phyloP scores from a whole-genome alignment of 2,888 invertebrate genomes.

The Caenorhabditis sp. region DNA sequence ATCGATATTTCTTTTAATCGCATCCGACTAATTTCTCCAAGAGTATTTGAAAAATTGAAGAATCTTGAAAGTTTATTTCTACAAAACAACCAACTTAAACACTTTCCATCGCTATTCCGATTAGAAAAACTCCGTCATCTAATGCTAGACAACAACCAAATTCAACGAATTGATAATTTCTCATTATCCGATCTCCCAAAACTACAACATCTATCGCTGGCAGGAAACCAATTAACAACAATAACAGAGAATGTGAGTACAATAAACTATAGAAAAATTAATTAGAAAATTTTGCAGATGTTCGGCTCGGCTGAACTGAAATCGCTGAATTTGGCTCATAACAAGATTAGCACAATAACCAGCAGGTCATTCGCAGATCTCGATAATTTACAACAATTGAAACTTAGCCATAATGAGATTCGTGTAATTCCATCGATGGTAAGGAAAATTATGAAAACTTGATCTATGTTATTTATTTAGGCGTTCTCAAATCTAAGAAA shows the following conservation, averaged over 20 bases:
- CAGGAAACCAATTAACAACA: slow-evolving; percentile 64
- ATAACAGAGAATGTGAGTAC: slow-evolving; percentile 48
- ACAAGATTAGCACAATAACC: slow-evolving; percentile 54
- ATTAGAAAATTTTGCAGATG: slow-evolving; percentile 37
- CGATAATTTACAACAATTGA: slow-evolving; percentile 46
- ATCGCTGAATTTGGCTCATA: slow-evolving; percentile 61
- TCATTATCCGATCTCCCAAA: slow-evolving; percentile 75
- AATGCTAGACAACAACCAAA: slow-evolving; percentile 88
- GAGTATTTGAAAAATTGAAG: slow-evolving; percentile 81
- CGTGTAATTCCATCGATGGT: slow-evolving; percentile 45
- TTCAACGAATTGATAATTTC: slow-evolving; percentile 80
- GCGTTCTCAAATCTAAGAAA: slow-evolving; percentile 52
- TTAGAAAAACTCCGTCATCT: slow-evolving; percentile 84
- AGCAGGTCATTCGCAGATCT: slow-evolving; percentile 45
- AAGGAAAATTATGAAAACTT: neutral
- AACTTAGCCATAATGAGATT: slow-evolving; percentile 45
- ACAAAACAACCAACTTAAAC: slow-evolving; percentile 79
- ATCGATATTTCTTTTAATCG: slow-evolving; percentile 85
- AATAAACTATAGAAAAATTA: neutral
- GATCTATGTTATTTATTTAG: slow-evolving; percentile 23
- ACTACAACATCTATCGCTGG: slow-evolving; percentile 68
- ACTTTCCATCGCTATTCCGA: slow-evolving; percentile 82
- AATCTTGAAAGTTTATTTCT: slow-evolving; percentile 81
- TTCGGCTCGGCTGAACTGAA: slow-evolving; percentile 57
- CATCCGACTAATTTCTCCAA: slow-evolving; percentile 79